phyloP scores from a whole-genome alignment of 2,888 invertebrate genomes.

The Aleiodes testaceus region DNA sequence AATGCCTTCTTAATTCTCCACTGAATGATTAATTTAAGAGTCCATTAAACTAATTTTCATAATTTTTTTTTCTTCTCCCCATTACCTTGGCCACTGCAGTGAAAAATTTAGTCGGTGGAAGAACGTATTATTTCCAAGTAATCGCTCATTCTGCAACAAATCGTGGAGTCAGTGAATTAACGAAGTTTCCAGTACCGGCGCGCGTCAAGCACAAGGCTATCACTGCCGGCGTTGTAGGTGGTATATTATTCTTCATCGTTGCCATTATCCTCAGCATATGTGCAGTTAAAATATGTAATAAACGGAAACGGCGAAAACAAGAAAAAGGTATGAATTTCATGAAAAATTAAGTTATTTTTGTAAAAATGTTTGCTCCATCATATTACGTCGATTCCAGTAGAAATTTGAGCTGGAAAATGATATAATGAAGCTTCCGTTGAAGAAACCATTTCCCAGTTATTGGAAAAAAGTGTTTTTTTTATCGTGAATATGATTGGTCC shows the following conservation, averaged over 20 bases:
- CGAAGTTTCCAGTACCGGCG: slow-evolving; percentile 91
- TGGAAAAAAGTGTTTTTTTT: neutral
- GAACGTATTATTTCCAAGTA: slow-evolving; percentile 94
- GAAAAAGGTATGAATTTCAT: slow-evolving; percentile 87
- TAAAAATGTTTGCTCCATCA: slow-evolving; percentile 2
- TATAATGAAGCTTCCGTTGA: neutral
- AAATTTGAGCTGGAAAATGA: too few relatives aligned
- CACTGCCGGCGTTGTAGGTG: slow-evolving; percentile 96
- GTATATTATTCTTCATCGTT: slow-evolving; percentile 97
- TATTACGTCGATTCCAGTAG: slow-evolving; percentile 14
- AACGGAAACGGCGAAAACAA: slow-evolving; percentile 96
- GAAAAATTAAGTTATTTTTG: slow-evolving; percentile 26
- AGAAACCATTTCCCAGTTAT: neutral
- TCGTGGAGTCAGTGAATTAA: slow-evolving; percentile 90
- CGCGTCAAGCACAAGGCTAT: slow-evolving; percentile 96
- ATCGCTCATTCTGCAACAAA: slow-evolving; percentile 90
- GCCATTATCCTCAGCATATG: slow-evolving; percentile 97
- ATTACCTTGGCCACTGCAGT: slow-evolving; percentile 75
- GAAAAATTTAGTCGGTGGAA: slow-evolving; percentile 92
- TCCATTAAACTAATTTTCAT: neutral
- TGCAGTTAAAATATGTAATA: slow-evolving; percentile 98
- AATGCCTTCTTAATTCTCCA: neutral
- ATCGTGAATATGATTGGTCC: neutral
- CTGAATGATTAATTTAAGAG: neutral
- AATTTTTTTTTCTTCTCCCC: slow-evolving; percentile 44